phyloP scores from a whole-genome alignment of 2,113 vertebrate genomes.

The Nibea coibor region DNA sequence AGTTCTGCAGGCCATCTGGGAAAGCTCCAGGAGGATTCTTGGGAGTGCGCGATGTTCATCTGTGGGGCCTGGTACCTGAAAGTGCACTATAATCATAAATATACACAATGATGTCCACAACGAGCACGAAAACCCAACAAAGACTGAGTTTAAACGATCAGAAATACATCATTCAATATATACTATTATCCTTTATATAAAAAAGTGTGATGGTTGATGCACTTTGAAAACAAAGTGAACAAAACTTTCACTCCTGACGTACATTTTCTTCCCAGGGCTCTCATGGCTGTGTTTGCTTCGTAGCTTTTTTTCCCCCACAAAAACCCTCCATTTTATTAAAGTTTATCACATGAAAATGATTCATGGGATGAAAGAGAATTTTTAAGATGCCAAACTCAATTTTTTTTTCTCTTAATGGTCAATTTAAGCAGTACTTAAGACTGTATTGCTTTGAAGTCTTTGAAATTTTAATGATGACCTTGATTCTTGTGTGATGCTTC shows the following conservation, averaged over 20 bases:
- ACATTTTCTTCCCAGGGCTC: neutral
- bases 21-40: conserved; percentile 81
- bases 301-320: conserved; percentile 2
- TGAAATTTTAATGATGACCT: conserved; percentile 75
- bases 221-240: conserved; percentile 48
- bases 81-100: conserved; percentile 67
- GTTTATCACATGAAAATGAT: conserved; percentile 61
- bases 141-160: neutral
- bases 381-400: conserved; percentile 53
- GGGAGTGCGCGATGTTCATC: conserved; percentile 69
- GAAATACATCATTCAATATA: neutral
- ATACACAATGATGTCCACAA: conserved; percentile 16
- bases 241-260: conserved; percentile 9
- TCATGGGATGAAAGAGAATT: conserved; percentile 72
- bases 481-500: conserved; percentile 66
- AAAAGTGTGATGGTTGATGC: neutral
- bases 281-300: conserved; percentile 33
- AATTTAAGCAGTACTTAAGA: conserved; percentile 61
- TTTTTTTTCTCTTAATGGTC: conserved; percentile 87
- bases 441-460: conserved; percentile 69
- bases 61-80: conserved; percentile 46
- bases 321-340: conserved; percentile 20
- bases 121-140: neutral
- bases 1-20: conserved; percentile 84
- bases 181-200: too few relatives aligned